A percentile compares a stretch with the other conserved stretches of the same genome.
Evolutionary conservation across 2,888 invertebrate species (phyloP).

Genomic region (Conops quadrifasciatus): DNA sequence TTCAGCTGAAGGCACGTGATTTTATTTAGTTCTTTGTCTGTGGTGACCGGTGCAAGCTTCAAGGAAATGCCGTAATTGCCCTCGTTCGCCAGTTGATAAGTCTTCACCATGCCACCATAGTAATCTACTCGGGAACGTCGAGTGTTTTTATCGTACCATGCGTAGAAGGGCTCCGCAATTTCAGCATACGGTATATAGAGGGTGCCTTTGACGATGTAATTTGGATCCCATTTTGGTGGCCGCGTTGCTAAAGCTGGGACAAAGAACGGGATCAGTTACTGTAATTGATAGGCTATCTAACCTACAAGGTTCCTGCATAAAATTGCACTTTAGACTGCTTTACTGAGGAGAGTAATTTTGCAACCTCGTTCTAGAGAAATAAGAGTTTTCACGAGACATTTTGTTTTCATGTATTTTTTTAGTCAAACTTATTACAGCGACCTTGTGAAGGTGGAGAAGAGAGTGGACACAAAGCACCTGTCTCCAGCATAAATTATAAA

Average conservation of each 20-base stretch:
- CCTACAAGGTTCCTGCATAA: not conserved
- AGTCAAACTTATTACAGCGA: no score
- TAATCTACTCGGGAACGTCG: conserved; percentile 91
- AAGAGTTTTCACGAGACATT: no score
- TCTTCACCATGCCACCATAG: conserved; percentile 94
- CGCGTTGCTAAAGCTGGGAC: conserved; percentile 56
- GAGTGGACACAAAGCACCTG: no score
- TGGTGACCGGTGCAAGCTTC: conserved; percentile 88
- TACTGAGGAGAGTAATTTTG: not conserved
- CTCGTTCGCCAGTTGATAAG: conserved; percentile 76
- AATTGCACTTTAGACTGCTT: not conserved
- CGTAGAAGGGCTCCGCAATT: conserved; percentile 88
- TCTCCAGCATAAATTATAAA: no score
- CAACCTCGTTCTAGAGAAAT: no score
- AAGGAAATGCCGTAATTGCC: conserved; percentile 76
- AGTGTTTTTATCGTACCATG: conserved; percentile 81
- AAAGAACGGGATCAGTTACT: no score
- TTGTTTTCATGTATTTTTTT: no score
- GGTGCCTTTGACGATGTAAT: conserved; percentile 80
- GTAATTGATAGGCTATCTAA: not conserved
- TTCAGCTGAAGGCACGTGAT: conserved; percentile 85
- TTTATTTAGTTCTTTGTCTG: conserved; percentile 74
- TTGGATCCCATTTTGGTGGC: conserved; percentile 74
- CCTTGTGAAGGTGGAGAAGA: no score
- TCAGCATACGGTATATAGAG: conserved; percentile 93